Percentiles rank a stretch among this genome's conserved stretches.
These are phyloP conservation scores for Aldrovandia affinis DNA, from an alignment of 2,797 vertebrate species.

Conservation along the genomic window DNA sequence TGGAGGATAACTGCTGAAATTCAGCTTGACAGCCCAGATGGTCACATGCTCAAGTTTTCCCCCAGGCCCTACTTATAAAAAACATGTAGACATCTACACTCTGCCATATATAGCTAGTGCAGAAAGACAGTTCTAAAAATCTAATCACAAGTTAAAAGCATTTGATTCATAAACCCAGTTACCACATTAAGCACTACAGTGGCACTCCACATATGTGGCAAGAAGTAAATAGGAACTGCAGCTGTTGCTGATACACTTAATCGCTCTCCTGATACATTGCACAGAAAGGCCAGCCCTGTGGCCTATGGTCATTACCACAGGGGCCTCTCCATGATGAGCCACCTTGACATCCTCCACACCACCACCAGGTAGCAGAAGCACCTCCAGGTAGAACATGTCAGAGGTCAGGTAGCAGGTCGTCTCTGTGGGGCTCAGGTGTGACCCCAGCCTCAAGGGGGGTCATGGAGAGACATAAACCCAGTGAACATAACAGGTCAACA, in stretches of 20 bases:
- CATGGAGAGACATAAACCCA: background rate
- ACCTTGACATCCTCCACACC: constrained; percentile 77
- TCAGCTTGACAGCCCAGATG: too few species aligned
- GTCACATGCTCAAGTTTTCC: too few species aligned
- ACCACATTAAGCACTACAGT: background rate
- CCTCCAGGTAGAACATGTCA: constrained; percentile 84
- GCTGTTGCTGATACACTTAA: too few species aligned
- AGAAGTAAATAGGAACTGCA: too few species aligned
- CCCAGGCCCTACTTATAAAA: too few species aligned
- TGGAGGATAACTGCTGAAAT: too few species aligned
- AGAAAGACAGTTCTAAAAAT: too few species aligned
- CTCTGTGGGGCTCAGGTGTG: constrained; percentile 74
- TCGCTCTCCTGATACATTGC: background rate
- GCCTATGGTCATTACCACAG: constrained; percentile 66
- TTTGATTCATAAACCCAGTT: background rate
- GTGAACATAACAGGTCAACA: background rate
- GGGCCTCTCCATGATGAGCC: constrained; percentile 74
- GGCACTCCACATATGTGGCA: too few species aligned
- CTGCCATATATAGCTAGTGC: too few species aligned
- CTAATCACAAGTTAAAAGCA: too few species aligned
- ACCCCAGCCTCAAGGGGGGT: constrained; percentile 69
- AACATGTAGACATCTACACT: too few species aligned
- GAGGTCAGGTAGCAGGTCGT: constrained; percentile 83
- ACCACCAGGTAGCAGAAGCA: constrained; percentile 74
- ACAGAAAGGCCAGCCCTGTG: background rate